Base-by-base conservation (phyloP, 2,797 vertebrate genomes). In the Kryptopterus vitreolus region DNA sequence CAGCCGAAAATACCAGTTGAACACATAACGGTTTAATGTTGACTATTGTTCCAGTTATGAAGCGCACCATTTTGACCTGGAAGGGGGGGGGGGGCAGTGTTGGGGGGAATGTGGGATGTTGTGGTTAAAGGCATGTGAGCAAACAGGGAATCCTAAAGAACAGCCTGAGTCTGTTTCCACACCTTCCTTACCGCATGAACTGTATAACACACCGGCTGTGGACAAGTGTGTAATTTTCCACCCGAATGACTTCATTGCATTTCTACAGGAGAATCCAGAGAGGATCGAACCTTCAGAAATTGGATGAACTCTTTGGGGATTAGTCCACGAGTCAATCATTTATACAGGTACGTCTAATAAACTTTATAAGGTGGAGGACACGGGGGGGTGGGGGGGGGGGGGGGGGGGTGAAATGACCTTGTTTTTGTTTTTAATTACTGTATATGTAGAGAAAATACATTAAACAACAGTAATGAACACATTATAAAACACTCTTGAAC, bases 221-320 rank as follows among this genome's bases (percentile, higher is more conserved):
- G 16, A 33, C 26, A 52, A 31, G 68, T 71, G 48, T 53, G 50
- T 72, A 7, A 72, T 53, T 35, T 72, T 22, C 20, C 20, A 4
- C 0, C 12, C n/a, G 10, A 29, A 7, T 33, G 61, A 12, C 22
- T 82, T 3, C 26, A 87, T 71, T 90, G 35, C 91, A 50, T 81
- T 88, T 83, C 18, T 18, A 3, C 90, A 98, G 96, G 91, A 72
- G 98, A 99, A 89, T 93, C 95, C 84, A 95, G 94, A 12, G 98
- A 99, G 86, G 96, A 98, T 87, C 95, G 94, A 86, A 99, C 95
- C 11, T 98, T 98, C 88, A 92, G 97, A 77, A 99, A 99, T 89
- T 99, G 98, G 98, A 99, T 99, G 93, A 99, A 99, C 91, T 99
- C 98, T 50, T 90, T 99, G 88, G 98, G 98, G 11, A 95, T 98